Conservation (phyloP, 2,888 invertebrate genomes). For the Drosophila fulvimacula region DNA sequence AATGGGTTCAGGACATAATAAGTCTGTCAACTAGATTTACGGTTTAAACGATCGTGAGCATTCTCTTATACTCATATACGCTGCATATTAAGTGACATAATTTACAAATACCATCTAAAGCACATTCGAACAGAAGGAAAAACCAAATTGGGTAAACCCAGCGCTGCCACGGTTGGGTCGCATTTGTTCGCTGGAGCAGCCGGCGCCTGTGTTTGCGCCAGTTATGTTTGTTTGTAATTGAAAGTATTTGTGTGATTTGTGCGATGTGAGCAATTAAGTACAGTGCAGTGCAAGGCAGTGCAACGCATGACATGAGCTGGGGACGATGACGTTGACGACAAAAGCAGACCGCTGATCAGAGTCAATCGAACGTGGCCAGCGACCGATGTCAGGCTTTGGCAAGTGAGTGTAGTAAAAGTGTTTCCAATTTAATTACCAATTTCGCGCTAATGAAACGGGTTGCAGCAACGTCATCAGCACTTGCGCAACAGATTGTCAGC, state of each 20-base stretch:
- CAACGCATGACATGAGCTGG: constrained; percentile 25
- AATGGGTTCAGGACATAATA: too few relatives aligned
- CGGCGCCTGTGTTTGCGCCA: constrained; percentile 59
- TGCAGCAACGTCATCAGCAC: constrained; percentile 28
- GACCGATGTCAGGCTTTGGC: constrained; percentile 9
- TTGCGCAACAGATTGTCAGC: constrained; percentile 39
- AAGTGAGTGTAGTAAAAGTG: constrained; percentile 55
- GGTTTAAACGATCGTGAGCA: neutral
- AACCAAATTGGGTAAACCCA: constrained; percentile 33
- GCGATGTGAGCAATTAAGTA: constrained; percentile 73
- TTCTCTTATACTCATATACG: neutral
- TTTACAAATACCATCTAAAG: neutral
- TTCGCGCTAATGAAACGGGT: constrained; percentile 58
- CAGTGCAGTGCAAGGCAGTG: constrained; percentile 23
- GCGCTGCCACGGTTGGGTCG: constrained; percentile 15
- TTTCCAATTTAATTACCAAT: constrained; percentile 76
- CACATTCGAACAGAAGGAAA: neutral
- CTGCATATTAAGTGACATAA: neutral
- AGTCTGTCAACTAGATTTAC: too few relatives aligned
- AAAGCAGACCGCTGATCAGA: constrained; percentile 39
- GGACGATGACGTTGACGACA: constrained; percentile 8
- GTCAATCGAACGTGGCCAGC: constrained; percentile 42
- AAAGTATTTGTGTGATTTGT: constrained; percentile 80
- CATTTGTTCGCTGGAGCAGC: constrained; percentile 12
- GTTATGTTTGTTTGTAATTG: constrained; percentile 60